phyloP scores from a whole-genome alignment of 2,113 vertebrate genomes.

The Corapipo altera region DNA sequence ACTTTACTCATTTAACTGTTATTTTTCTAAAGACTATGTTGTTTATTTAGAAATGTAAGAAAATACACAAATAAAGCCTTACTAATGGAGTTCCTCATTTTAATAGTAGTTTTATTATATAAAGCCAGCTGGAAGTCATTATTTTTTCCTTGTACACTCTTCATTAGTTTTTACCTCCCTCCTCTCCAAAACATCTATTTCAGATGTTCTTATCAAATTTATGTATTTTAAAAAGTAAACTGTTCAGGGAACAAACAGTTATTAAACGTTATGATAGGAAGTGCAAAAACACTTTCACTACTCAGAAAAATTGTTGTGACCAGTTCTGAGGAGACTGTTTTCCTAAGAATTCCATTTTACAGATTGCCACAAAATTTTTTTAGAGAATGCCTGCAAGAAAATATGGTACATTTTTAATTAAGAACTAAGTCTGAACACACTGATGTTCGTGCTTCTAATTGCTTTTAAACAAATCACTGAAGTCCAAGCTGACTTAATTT shows the following conservation, averaged over 20 bases:
- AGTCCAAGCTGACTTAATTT: background rate
- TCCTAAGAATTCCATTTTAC: background rate
- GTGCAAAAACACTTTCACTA: conserved; percentile 25
- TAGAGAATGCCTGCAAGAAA: conserved; percentile 3
- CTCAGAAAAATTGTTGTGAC: conserved; percentile 10
- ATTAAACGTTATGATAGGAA: conserved; percentile 36
- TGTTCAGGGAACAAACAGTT: conserved; percentile 43
- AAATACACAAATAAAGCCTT: conserved; percentile 64
- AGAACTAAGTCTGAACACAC: background rate
- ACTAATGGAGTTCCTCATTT: conserved; percentile 65
- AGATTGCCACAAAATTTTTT: background rate
- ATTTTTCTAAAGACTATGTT: conserved; percentile 13
- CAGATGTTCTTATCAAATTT: conserved; percentile 49
- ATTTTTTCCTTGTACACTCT: conserved; percentile 61
- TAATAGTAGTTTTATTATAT: conserved; percentile 73
- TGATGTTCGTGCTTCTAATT: background rate
- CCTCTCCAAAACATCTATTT: conserved; percentile 36
- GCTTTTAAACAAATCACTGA: background rate
- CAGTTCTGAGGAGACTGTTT: background rate
- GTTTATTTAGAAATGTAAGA: conserved; percentile 46
- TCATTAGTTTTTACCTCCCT: conserved; percentile 57
- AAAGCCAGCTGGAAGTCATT: conserved; percentile 74
- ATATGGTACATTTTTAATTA: background rate
- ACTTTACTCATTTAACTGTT: conserved; percentile 41
- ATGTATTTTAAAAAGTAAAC: conserved; percentile 42